phyloP scores from a whole-genome alignment of 2,113 vertebrate species.

The Sinosuthora webbiana region DNA sequence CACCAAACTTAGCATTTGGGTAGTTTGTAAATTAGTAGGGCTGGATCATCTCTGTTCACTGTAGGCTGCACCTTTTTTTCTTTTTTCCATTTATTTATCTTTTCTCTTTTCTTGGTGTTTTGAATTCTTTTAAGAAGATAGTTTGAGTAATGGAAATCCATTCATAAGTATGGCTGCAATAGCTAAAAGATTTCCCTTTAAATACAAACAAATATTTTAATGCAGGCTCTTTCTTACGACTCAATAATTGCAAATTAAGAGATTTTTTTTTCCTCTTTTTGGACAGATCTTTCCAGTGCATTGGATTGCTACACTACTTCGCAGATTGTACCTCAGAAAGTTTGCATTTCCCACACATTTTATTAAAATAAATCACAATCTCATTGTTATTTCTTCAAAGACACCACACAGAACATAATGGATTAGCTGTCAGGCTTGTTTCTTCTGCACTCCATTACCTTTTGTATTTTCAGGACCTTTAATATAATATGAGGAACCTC shows the following conservation, averaged over 20 bases:
- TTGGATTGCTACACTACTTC: background rate
- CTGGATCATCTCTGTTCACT: background rate
- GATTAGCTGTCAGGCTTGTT: background rate
- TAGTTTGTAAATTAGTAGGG: background rate
- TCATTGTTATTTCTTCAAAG: conserved; percentile 9
- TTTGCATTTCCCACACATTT: background rate
- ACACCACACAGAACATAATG: background rate
- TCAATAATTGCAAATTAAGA: background rate
- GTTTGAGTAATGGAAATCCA: background rate
- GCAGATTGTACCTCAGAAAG: background rate
- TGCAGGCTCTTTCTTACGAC: background rate
- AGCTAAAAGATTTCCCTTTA: background rate
- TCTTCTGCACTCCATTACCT: background rate
- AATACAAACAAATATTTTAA: background rate
- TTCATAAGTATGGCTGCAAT: background rate
- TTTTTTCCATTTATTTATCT: background rate
- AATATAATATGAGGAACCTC: background rate
- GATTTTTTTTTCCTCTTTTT: background rate
- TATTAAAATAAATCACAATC: conserved; percentile 11
- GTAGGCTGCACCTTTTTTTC: background rate
- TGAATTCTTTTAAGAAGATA: background rate
- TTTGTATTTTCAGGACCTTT: background rate
- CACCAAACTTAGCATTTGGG: background rate
- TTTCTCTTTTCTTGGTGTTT: background rate
- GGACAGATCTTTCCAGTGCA: background rate